Evolutionary conservation across 2,113 vertebrate genomes (phyloP), one percentile per base, ranked within the genome.

Genomic region (Telmatochromis sp.): DNA sequence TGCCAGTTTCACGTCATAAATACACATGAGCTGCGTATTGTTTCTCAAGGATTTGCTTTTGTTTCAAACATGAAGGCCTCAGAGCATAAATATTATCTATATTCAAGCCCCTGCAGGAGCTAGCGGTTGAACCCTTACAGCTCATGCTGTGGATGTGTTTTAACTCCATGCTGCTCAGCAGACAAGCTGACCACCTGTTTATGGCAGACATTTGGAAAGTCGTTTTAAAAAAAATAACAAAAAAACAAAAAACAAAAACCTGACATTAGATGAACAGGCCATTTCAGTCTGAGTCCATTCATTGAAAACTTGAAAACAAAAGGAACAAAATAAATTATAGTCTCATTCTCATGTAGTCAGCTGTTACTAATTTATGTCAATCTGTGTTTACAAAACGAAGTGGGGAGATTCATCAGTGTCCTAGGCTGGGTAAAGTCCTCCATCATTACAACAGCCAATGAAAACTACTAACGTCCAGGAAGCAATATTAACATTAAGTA

Each of bases 91-190:
- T 92, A 95, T 94, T 94, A 95, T 94, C 91, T 93, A 90, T 92
- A 92, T 95, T 89, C 86, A 90, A 94, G 96, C 95, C 96, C 96
- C 96, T 96, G 96, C 93, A 88, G 86, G 91, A 91, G 92, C 93
- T 93, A 89, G 93, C 12, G 87, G 96, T 93, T 96, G 94, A 96
- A 96, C 95, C 95, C 94, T 96, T 95, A 95, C 86, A 93, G 92
- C 89, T 89, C 92, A 88, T 82, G 90, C 94, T 94, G 92, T 91
- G 92, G 92, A 96, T 96, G 95, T 95, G 94, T 96, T 96, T 96
- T 96, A 94, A 95, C 95, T 95, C 89, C 82, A 89, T 92, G 94
- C 95, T 91, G 91, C 93, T 95, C 90, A 92, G 87, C 92, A 89
- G 60, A 87, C 73, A 87, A 51, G 82, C 79, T 94, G 94, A 94